Evolutionary conservation across 2,888 invertebrate species (phyloP), one percentile per base, ranked within the genome.

Genomic region (Pterobdella sp.): DNA sequence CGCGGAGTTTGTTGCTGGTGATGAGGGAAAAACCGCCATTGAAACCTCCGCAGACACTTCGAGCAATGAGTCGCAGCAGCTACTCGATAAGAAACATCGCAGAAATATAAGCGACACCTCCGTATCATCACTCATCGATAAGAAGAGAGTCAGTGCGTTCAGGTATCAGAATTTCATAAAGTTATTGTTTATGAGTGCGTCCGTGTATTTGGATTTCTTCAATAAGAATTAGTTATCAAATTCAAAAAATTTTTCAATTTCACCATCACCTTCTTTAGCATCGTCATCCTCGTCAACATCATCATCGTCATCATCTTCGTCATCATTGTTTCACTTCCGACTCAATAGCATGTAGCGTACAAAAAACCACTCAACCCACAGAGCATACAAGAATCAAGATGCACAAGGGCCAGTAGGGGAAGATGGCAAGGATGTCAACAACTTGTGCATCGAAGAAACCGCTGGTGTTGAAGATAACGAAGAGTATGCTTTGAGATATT

Each of bases 31-130:
- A 3, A 26, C 18, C 3, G 10, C n/a, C 26, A 3, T 3, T 56
- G 4, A 7, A 56, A 22, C 60, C 29, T 56, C 78, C 71, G 35
- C 76, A 77, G 36, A 68, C 72, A 64, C 76, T 67, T 68, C 77
- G 71, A 34, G 75, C 36, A 63, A 75, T 36, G 29, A 65, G 26
- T 34, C 36, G 14, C 67, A 74, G 37, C 72, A 63, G 7, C 31
- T 32, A 10, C 63, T 32, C n/a, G n/a, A 66, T 22, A 74, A 73
- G 22, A 69, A 72, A 67, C 91, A 92, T 82, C 85, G 91, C 72
- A 87, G 92, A 74, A 91, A 91, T 82, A 90, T 90, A 84, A 91
- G 91, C 81, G 92, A 92, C 81, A 91, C 91, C 1, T 90, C 90
- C 72, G 90, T 90, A 35, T 37, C 37, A 78, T 90, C 90, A 80